phyloP scores from a whole-genome alignment of 2,113 vertebrate genomes.

The Ardeotis arabs region DNA sequence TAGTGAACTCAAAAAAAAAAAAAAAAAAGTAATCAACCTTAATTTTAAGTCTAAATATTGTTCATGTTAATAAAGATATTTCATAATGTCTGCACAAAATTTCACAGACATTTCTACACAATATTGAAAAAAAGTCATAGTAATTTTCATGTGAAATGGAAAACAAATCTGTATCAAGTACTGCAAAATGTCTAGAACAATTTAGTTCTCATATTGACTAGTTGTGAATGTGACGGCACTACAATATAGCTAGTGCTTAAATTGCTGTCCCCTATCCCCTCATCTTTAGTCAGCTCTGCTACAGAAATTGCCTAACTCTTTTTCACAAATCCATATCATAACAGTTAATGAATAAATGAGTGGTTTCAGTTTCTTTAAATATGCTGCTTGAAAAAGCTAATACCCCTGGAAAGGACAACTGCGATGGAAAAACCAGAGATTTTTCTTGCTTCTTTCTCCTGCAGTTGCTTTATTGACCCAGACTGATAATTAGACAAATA shows the following conservation, averaged over 20 bases:
- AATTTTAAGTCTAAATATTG: neutral
- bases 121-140: neutral
- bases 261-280: neutral
- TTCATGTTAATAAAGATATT: neutral
- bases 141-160: neutral
- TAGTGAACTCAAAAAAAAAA: neutral
- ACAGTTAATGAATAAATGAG: neutral
- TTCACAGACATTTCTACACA: neutral
- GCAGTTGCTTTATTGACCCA: neutral
- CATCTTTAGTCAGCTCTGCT: neutral
- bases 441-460: neutral
- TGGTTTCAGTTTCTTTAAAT: neutral
- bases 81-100: neutral
- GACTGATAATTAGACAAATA: neutral
- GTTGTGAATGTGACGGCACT: neutral
- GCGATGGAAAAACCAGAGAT: neutral
- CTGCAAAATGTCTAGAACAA: neutral
- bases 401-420: neutral
- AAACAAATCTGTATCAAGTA: neutral
- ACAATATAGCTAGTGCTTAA: neutral
- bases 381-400: neutral
- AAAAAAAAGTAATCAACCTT: rapidly evolving
- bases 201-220: neutral
- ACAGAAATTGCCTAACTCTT: neutral
- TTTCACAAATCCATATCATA: neutral